These are phyloP conservation scores for Drosophila yooni DNA, from an alignment of 2,888 invertebrate species.

Conservation along the genomic window DNA sequence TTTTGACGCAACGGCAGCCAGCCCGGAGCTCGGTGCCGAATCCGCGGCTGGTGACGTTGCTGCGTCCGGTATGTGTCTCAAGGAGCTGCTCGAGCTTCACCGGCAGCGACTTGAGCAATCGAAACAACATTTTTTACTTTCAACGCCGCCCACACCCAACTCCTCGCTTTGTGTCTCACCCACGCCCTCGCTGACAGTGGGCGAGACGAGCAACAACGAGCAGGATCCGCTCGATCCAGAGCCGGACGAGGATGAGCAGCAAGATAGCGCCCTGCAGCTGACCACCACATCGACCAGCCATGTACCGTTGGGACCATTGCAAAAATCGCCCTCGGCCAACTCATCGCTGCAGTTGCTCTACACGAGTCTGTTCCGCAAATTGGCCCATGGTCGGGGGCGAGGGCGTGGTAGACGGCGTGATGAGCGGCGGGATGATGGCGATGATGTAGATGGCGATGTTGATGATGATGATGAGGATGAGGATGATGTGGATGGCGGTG, in stretches of 20 bases:
- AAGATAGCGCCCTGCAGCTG: conserved; percentile 71
- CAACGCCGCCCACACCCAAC: conserved; percentile 81
- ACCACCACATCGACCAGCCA: conserved; percentile 63
- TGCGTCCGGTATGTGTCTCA: conserved; percentile 71
- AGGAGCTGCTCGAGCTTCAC: conserved; percentile 81
- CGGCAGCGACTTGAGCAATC: conserved; percentile 82
- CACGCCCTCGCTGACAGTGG: conserved; percentile 67
- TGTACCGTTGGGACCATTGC: conserved; percentile 43
- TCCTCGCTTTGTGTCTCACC: conserved; percentile 74
- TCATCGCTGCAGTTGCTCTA: conserved; percentile 81
- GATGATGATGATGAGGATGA: conserved; percentile 57
- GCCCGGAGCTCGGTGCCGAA: conserved; percentile 65
- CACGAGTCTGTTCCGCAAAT: conserved; percentile 78
- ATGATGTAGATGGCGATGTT: conserved; percentile 51
- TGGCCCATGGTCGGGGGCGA: conserved; percentile 67
- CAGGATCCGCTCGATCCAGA: conserved; percentile 37
- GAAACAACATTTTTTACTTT: conserved; percentile 83
- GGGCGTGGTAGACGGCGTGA: conserved; percentile 51
- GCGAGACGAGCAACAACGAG: conserved; percentile 58
- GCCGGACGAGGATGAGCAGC: conserved; percentile 56
- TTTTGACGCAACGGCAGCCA: conserved; percentile 68
- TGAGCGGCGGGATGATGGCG: conserved; percentile 75
- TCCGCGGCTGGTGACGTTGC: conserved; percentile 52
- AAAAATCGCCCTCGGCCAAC: conserved; percentile 79
- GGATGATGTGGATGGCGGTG: conserved; percentile 77